Conservation (phyloP, 2,797 vertebrate species). For the Cephalopachus bancanus region DNA sequence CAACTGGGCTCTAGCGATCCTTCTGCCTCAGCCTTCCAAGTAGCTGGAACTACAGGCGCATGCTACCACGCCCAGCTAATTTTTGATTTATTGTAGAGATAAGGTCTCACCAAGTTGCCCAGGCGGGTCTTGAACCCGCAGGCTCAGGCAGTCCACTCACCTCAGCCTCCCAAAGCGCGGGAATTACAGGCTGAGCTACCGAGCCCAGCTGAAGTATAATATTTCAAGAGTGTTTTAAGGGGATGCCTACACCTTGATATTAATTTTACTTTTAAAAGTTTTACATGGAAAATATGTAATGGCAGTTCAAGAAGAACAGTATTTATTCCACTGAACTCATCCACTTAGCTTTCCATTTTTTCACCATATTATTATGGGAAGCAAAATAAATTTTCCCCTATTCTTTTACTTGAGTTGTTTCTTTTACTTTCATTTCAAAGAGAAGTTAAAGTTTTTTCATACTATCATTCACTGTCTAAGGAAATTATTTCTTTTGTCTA, state of each 20-base stretch:
- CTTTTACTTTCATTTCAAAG: not conserved
- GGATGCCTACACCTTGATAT: not conserved
- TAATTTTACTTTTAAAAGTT: accelerated
- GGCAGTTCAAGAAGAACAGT: constrained; percentile 33
- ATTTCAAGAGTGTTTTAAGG: not conserved
- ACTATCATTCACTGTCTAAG: not conserved
- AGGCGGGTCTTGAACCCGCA: no score
- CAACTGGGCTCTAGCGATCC: no score
- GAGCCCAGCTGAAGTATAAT: not conserved
- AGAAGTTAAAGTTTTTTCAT: constrained; percentile 34
- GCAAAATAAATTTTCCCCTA: constrained; percentile 37
- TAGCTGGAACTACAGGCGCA: no score
- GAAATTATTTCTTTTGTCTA: not conserved
- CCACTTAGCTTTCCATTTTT: not conserved
- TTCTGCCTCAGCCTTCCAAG: no score
- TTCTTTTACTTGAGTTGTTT: constrained; percentile 1
- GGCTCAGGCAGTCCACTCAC: no score
- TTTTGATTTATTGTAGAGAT: no score
- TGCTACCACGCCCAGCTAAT: no score
- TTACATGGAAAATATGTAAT: constrained; percentile 21
- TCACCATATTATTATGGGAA: not conserved
- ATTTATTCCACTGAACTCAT: constrained; percentile 35
- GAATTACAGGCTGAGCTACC: no score
- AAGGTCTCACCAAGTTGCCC: no score
- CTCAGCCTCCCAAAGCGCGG: no score